Conservation (phyloP, 2,888 invertebrate genomes). For the Patella pellucida region DNA sequence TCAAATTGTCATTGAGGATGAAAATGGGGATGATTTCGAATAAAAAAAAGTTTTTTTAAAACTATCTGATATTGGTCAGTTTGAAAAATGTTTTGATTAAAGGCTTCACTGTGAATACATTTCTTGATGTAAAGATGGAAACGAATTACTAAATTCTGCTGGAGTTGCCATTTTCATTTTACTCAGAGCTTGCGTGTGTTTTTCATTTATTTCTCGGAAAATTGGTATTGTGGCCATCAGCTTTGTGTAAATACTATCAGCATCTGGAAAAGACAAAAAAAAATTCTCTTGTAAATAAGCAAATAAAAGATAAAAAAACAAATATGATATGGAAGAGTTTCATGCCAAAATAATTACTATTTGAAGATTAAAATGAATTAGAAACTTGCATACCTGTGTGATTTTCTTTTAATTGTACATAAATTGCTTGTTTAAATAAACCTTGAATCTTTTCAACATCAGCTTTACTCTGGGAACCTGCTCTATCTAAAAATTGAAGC, state of each 20-base stretch:
- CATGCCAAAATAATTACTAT: too few relatives aligned
- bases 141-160: slow-evolving; percentile 43
- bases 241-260: slow-evolving; percentile 52
- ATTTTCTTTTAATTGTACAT: slow-evolving; percentile 53
- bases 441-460: slow-evolving; percentile 63
- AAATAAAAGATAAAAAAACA: too few relatives aligned
- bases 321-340: too few relatives aligned
- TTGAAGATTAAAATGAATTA: too few relatives aligned
- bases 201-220: slow-evolving; percentile 60
- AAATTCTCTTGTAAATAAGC: too few relatives aligned
- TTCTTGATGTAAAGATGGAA: slow-evolving; percentile 65
- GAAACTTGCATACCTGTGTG: slow-evolving; percentile 48
- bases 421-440: slow-evolving; percentile 65
- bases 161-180: slow-evolving; percentile 64
- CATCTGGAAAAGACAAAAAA: slow-evolving; percentile 41
- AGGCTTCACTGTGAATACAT: slow-evolving; percentile 39
- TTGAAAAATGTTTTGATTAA: too few relatives aligned
- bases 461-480: slow-evolving; percentile 53
- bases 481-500: slow-evolving; percentile 52
- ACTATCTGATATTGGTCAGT: too few relatives aligned
- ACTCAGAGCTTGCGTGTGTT: slow-evolving; percentile 63
- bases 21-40: too few relatives aligned
- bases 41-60: too few relatives aligned
- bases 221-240: slow-evolving; percentile 54
- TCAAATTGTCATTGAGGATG: too few relatives aligned